phyloP scores from a whole-genome alignment of 2,113 vertebrate genomes.

The Pachycephala philippinensis region DNA sequence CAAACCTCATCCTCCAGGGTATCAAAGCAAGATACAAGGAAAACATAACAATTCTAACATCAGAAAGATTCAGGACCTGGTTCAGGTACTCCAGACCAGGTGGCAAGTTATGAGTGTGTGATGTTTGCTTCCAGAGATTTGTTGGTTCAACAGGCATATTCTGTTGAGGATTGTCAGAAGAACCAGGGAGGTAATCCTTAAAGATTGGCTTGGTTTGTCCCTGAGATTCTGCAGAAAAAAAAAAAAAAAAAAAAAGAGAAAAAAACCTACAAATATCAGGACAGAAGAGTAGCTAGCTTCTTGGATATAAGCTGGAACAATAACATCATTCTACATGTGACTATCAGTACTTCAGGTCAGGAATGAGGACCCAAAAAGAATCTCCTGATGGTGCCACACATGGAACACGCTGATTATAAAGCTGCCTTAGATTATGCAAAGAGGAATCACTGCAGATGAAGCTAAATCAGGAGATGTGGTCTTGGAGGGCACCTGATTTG shows the following conservation, averaged over 20 bases:
- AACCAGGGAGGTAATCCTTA: slow-evolving; percentile 64
- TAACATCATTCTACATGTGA: neutral
- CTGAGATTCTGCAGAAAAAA: slow-evolving; percentile 36
- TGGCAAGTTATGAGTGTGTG: slow-evolving; percentile 22
- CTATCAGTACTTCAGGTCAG: neutral
- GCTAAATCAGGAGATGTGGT: neutral
- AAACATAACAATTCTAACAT: neutral
- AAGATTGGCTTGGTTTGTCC: neutral
- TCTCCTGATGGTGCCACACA: neutral
- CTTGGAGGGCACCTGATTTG: neutral
- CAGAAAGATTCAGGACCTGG: slow-evolving; percentile 60
- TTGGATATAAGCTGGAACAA: neutral
- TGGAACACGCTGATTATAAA: rapidly evolving
- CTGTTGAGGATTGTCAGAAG: slow-evolving; percentile 17
- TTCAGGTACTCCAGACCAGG: slow-evolving; percentile 76
- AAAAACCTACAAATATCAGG: neutral
- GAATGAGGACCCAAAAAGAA: neutral
- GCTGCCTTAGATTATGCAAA: neutral
- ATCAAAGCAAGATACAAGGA: neutral
- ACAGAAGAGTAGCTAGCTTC: neutral
- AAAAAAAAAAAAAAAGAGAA: no score
- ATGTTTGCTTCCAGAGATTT: slow-evolving; percentile 2
- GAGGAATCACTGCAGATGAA: neutral
- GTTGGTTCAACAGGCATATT: neutral
- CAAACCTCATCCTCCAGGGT: neutral